Base-by-base conservation (phyloP, 1,140 invertebrate genomes). In the Doryteuthis pealeii region DNA sequence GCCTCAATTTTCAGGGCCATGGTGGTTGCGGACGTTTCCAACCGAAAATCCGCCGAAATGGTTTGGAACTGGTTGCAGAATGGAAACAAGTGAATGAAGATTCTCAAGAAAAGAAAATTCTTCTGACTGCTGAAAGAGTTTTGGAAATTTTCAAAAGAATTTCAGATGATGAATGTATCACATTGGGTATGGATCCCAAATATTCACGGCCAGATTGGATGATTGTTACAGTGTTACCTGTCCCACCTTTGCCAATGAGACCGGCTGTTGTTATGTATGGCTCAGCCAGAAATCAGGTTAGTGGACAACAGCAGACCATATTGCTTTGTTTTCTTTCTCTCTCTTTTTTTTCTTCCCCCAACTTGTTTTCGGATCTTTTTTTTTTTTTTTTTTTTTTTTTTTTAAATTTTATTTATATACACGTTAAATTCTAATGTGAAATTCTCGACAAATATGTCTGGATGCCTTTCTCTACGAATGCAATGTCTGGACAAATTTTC, bases 241-340 rank as follows among this genome's bases (percentile, higher is more conserved):
- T 99, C 0, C 97, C 98, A 15, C 98, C 98, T 4, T 86, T 99
- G 8, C 92, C 94, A 49, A 92, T 93, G 4, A 90, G 98, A 81
- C 98, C 98, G 1, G 97, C 98, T 70, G 98, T 99, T 6, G 96
- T 99, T 22, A 99, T 99, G 95, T 97, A 98, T 88, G 98, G 98
- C 26, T 95, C 96, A 1, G 97, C 97, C 0, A 94, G 96, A 86
- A 99, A 99, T 92, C 92, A 93, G 88, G 90, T 90, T 81, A 71
- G 70, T 74, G 58, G 15, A n/a, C n/a, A n/a, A n/a, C n/a, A n/a
- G n/a, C n/a, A 54, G 8, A 66, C 28, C 22, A 45, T 15, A 35
- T 31, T 66, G 35, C 71, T 45, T 31, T n/a, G n/a, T 54, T 54
- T n/a, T 14, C 49, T 14, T 14, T 14, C 12, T n/a, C 49, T 14